These are phyloP conservation scores for Palaemon carinicauda DNA, from an alignment of 1,140 invertebrate genomes.

Conservation along the genomic window DNA sequence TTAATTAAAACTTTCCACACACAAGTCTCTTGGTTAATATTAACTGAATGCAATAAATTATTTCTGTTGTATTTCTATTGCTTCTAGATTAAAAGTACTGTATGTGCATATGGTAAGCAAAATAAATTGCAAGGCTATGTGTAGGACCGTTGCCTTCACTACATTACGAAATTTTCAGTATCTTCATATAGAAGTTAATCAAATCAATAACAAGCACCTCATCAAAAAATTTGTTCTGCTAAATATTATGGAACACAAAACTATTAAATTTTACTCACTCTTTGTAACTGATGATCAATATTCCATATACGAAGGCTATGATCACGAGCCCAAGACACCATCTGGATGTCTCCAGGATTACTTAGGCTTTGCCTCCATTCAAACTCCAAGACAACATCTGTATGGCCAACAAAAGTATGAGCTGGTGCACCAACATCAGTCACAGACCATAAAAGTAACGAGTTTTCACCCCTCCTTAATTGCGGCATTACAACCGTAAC, in stretches of 20 bases:
- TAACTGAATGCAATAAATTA: too few species aligned
- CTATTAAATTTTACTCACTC: slow-evolving; percentile 65
- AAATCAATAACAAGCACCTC: too few species aligned
- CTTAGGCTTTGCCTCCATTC: slow-evolving; percentile 76
- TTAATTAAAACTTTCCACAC: too few species aligned
- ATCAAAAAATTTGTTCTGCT: too few species aligned
- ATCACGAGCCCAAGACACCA: slow-evolving; percentile 96
- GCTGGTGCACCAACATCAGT: slow-evolving; percentile 75
- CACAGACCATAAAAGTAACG: slow-evolving; percentile 82
- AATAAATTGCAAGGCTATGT: too few species aligned
- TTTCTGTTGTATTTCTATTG: too few species aligned
- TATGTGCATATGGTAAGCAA: too few species aligned
- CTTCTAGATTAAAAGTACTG: too few species aligned
- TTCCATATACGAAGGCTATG: slow-evolving; percentile 90
- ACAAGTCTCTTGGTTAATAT: too few species aligned
- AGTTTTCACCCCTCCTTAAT: slow-evolving; percentile 80
- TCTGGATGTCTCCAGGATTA: slow-evolving; percentile 74
- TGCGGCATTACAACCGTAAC: slow-evolving; percentile 89
- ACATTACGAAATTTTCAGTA: too few species aligned
- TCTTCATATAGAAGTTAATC: too few species aligned
- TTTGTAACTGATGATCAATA: slow-evolving; percentile 84
- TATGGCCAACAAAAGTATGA: slow-evolving; percentile 90
- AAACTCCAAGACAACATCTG: slow-evolving; percentile 93
- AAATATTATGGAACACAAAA: not conserved
- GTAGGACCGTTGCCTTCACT: too few species aligned